These are phyloP conservation scores for Neuroterus valhalla DNA, from an alignment of 1,140 invertebrate genomes.

Conservation along the genomic window DNA sequence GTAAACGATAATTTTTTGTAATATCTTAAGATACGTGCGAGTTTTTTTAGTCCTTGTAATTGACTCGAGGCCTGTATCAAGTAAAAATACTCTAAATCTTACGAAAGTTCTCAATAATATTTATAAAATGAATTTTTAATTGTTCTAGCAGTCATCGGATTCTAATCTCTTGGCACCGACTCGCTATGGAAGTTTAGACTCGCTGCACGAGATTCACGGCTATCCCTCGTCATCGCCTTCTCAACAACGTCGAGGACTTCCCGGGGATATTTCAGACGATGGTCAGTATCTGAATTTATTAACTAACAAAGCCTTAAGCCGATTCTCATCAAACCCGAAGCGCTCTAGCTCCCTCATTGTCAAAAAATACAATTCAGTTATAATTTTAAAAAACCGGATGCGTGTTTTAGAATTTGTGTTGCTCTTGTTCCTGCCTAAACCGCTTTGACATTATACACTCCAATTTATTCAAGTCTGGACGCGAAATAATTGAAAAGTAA, in stretches of 20 bases:
- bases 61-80: neutral
- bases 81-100: neutral
- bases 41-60: slow-evolving; percentile 32
- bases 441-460: slow-evolving; percentile 11
- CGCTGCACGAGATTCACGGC: slow-evolving; percentile 77
- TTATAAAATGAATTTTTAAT: slow-evolving; percentile 6
- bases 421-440: neutral
- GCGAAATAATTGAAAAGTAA: neutral
- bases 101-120: neutral
- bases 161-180: slow-evolving; percentile 52
- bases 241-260: slow-evolving; percentile 61
- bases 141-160: slow-evolving; percentile 38
- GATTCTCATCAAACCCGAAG: neutral
- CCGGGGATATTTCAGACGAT: slow-evolving; percentile 75
- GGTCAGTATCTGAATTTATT: slow-evolving; percentile 71
- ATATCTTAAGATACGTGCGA: neutral
- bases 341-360: slow-evolving; percentile 10
- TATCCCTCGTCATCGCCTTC: slow-evolving; percentile 65
- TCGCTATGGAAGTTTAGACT: slow-evolving; percentile 79
- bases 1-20: neutral
- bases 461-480: neutral
- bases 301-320: neutral
- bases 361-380: slow-evolving; percentile 1
- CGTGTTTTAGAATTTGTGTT: slow-evolving; percentile 28
- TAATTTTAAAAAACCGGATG: neutral